These are phyloP conservation scores for Percopsis transmontana DNA, from an alignment of 2,113 vertebrate genomes.

Conservation along the genomic window DNA sequence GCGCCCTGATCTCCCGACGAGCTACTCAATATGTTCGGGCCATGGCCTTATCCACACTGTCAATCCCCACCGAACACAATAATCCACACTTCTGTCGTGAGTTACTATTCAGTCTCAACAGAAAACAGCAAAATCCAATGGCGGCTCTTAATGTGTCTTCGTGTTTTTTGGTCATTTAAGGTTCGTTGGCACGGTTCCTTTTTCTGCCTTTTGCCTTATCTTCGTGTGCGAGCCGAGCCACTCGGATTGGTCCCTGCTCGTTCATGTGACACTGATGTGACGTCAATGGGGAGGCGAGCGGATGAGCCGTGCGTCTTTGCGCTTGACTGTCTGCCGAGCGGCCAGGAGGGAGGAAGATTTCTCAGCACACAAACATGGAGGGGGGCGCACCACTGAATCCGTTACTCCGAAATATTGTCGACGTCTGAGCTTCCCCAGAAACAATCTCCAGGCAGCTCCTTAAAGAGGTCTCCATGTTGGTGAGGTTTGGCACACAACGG, in stretches of 20 bases:
- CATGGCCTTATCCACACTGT: constrained; percentile 74
- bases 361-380: constrained; percentile 35
- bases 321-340: constrained; percentile 65
- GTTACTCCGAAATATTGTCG: neutral
- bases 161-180: constrained; percentile 47
- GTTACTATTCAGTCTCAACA: constrained; percentile 2
- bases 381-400: constrained; percentile 5
- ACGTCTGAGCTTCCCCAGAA: no score
- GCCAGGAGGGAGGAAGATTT: neutral
- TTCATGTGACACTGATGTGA: constrained; percentile 80
- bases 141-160: constrained; percentile 33
- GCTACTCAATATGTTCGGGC: constrained; percentile 74
- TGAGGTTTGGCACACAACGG: neutral
- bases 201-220: constrained; percentile 59
- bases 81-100: constrained; percentile 53
- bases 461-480: neutral
- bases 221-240: constrained; percentile 65
- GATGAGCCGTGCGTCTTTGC: constrained; percentile 79
- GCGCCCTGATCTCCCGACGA: constrained; percentile 48
- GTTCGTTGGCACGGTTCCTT: constrained; percentile 66
- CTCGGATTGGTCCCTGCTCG: constrained; percentile 73
- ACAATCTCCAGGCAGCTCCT: no score
- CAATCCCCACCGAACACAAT: constrained; percentile 44
- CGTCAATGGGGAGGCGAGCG: constrained; percentile 85
- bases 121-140: constrained; percentile 34